These are phyloP conservation scores for Galbula dea DNA, from an alignment of 2,113 vertebrate species.

Conservation along the genomic window DNA sequence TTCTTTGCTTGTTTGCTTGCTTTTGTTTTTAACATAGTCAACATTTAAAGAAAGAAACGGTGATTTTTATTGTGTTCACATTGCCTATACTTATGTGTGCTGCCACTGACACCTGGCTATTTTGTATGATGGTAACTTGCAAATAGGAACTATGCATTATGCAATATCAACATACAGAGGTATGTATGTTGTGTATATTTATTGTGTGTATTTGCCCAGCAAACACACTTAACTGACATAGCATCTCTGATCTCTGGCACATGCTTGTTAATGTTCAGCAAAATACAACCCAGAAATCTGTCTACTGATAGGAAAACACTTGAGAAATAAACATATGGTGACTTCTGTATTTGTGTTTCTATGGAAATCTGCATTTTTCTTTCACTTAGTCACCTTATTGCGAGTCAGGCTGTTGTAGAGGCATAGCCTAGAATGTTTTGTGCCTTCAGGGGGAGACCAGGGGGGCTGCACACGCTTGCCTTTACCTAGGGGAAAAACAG, in stretches of 20 bases:
- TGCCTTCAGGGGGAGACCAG: slow-evolving; percentile 83
- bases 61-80: neutral
- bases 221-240: neutral
- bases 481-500: slow-evolving; percentile 73
- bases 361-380: neutral
- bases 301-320: neutral
- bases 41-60: neutral
- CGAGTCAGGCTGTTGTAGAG: slow-evolving; percentile 97
- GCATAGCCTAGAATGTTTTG: slow-evolving; percentile 78
- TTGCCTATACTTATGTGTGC: neutral
- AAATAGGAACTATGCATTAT: neutral
- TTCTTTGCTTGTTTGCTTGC: no score
- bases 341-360: neutral
- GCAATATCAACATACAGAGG: neutral
- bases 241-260: neutral
- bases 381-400: slow-evolving; percentile 79
- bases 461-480: slow-evolving; percentile 82
- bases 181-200: neutral
- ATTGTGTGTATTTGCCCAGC: neutral
- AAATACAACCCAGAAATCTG: neutral
- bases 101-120: neutral
- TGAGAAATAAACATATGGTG: neutral
- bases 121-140: neutral
- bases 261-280: neutral
- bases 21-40: neutral